phyloP scores from a whole-genome alignment of 2,888 invertebrate species.

The Neoscelio sp. region DNA sequence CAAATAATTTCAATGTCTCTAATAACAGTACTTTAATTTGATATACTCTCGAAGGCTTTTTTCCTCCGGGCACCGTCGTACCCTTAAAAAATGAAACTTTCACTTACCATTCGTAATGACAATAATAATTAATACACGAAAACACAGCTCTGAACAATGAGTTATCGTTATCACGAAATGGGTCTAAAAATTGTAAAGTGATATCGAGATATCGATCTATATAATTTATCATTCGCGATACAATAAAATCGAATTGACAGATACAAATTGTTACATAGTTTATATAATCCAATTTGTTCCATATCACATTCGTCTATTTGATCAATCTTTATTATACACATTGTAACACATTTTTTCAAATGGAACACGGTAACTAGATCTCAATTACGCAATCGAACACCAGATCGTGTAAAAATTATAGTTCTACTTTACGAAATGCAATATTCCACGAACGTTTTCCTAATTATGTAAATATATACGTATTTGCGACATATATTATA shows the following conservation, averaged over 20 bases:
- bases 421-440: conserved; percentile 7
- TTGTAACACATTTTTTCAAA: conserved; percentile 27
- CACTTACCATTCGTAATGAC: conserved; percentile 13
- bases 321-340: conserved; percentile 55
- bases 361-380: conserved; percentile 24
- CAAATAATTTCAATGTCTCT: no score
- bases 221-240: conserved; percentile 49
- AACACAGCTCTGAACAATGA: conserved; percentile 22
- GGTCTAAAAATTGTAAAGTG: conserved; percentile 46
- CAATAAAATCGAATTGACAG: conserved; percentile 59
- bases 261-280: conserved; percentile 53
- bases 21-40: no score
- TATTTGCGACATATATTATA: no score
- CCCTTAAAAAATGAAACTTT: conserved; percentile 10
- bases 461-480: no score
- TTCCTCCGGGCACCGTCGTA: conserved; percentile 1
- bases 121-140: conserved; percentile 24
- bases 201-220: conserved; percentile 44
- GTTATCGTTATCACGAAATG: conserved; percentile 40
- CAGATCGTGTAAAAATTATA: conserved; percentile 13
- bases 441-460: no score
- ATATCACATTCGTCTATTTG: conserved; percentile 25
- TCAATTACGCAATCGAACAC: conserved; percentile 21
- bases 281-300: conserved; percentile 56
- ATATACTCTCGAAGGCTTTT: no score